A percentile compares a stretch with the other conserved stretches of the same genome.
Conservation (phyloP, 2,888 invertebrate genomes). For the Lottia scabra region DNA sequence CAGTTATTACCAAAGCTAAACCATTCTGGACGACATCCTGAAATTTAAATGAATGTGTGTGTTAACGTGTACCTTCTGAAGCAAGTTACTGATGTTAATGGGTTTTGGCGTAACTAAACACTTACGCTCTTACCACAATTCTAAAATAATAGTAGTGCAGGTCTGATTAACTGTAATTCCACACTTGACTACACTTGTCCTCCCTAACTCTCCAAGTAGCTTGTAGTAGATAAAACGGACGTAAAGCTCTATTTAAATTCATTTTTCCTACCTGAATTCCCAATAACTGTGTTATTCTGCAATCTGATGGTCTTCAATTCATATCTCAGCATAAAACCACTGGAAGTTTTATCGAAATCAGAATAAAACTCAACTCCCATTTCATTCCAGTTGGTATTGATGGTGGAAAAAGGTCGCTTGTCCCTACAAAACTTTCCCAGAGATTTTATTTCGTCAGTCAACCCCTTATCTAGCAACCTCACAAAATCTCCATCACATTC, state of each 20-base stretch:
- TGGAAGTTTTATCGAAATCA: neutral
- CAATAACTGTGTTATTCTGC: too few relatives aligned
- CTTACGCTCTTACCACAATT: too few relatives aligned
- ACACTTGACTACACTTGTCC: too few relatives aligned
- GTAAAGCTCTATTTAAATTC: too few relatives aligned
- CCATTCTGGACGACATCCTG: conserved; percentile 8
- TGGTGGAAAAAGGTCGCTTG: conserved; percentile 1
- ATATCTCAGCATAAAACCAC: conserved; percentile 11
- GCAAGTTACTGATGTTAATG: too few relatives aligned
- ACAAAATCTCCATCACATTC: conserved; percentile 16
- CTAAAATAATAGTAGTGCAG: too few relatives aligned
- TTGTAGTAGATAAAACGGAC: too few relatives aligned
- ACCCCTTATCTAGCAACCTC: conserved; percentile 6
- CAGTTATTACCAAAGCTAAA: neutral
- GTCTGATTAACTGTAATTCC: too few relatives aligned
- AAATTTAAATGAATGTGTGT: neutral
- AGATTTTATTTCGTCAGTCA: neutral
- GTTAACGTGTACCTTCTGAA: too few relatives aligned
- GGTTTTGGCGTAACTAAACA: too few relatives aligned
- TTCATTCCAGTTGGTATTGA: conserved; percentile 10
- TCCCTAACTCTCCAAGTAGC: too few relatives aligned
- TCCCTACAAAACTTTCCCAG: conserved; percentile 10
- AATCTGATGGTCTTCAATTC: neutral
- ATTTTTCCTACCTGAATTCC: too few relatives aligned
- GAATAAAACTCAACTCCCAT: conserved; percentile 15